A percentile compares a stretch with the other conserved stretches of the same genome.
phyloP scores from a whole-genome alignment of 2,888 invertebrate genomes.

The Biston betularia region DNA sequence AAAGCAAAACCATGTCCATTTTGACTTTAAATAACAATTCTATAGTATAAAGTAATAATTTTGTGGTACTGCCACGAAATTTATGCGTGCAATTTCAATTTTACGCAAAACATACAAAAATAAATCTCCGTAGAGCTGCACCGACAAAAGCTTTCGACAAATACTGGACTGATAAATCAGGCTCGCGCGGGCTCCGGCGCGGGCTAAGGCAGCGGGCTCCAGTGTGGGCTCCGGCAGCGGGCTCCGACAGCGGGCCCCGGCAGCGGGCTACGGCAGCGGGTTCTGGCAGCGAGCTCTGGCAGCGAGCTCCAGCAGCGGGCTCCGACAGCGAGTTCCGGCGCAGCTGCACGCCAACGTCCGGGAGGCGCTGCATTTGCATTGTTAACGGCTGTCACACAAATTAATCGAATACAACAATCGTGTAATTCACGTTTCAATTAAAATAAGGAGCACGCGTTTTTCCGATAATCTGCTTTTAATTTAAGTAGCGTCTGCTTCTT shows the following conservation, averaged over 20 bases:
- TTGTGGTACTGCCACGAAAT: no score
- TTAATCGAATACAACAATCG: not conserved
- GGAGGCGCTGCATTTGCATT: no score
- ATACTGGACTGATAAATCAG: slow-evolving; percentile 22
- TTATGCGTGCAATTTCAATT: no score
- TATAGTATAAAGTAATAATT: no score
- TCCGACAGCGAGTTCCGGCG: not conserved
- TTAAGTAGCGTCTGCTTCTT: no score
- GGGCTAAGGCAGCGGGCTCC: not conserved
- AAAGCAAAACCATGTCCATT: no score
- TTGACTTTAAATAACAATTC: no score
- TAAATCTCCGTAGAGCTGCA: slow-evolving; percentile 2
- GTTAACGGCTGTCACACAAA: slow-evolving; percentile 4
- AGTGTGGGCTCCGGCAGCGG: no score
- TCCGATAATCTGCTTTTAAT: no score
- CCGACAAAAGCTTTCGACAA: slow-evolving; percentile 12
- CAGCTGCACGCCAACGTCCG: no score
- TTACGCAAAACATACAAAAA: slow-evolving; percentile 5
- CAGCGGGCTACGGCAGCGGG: slow-evolving; percentile 1
- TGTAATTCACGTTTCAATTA: not conserved
- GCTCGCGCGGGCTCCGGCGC: not conserved
- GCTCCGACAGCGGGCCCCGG: not conserved
- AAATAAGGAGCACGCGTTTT: not conserved
- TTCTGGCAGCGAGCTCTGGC: not conserved
- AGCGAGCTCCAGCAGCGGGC: no score